Percentiles rank a stretch among this genome's conserved stretches.
phyloP scores from a whole-genome alignment of 2,888 invertebrate species.

The Andrena marginata region DNA sequence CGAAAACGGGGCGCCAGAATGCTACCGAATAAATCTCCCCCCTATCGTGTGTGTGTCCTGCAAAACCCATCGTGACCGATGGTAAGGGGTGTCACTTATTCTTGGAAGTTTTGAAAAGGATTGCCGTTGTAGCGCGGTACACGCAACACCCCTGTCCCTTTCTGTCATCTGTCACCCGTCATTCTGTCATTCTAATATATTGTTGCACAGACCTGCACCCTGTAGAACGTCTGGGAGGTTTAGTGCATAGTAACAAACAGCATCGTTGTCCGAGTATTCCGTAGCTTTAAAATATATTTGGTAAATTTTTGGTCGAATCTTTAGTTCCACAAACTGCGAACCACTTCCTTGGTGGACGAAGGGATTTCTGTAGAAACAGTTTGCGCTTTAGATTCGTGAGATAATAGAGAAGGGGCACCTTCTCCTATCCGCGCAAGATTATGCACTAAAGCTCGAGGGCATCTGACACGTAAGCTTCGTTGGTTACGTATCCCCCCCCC shows the following conservation, averaged over 20 bases:
- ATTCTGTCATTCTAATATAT: background rate
- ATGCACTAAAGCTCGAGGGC: slow-evolving; percentile 33
- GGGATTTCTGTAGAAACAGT: no score
- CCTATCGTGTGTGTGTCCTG: slow-evolving; percentile 77
- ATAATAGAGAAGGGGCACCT: no score
- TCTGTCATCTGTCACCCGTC: background rate
- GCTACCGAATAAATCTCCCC: slow-evolving; percentile 71
- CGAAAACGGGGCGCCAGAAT: slow-evolving; percentile 71
- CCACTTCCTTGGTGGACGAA: no score
- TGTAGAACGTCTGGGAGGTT: slow-evolving; percentile 35
- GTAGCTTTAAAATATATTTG: no score
- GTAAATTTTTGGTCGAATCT: no score
- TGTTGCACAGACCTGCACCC: slow-evolving; percentile 23
- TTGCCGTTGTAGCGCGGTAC: slow-evolving; percentile 36
- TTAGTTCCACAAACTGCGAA: no score
- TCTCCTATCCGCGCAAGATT: background rate
- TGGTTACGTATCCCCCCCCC: slow-evolving; percentile 1
- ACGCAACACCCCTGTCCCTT: slow-evolving; percentile 11
- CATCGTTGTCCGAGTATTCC: no score
- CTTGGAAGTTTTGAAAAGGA: slow-evolving; percentile 44
- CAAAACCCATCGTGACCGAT: slow-evolving; percentile 77
- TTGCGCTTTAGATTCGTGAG: no score
- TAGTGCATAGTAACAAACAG: background rate
- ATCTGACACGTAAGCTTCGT: slow-evolving; percentile 10
- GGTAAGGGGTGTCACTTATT: slow-evolving; percentile 79